phyloP scores from a whole-genome alignment of 2,888 invertebrate genomes.

The Sesia bembeciformis region DNA sequence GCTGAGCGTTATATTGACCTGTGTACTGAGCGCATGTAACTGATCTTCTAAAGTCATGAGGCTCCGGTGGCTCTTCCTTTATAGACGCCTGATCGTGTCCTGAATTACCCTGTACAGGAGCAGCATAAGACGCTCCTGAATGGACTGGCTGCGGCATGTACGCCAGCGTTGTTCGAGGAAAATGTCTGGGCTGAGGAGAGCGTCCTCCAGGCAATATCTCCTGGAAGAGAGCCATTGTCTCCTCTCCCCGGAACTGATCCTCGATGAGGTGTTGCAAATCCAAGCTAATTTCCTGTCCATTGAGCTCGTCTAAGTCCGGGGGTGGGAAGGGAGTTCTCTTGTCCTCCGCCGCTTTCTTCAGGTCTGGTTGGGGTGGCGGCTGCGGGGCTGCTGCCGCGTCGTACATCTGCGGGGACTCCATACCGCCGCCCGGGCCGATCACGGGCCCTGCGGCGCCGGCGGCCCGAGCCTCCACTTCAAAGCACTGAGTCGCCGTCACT shows the following conservation, averaged over 20 bases:
- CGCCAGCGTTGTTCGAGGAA: slow-evolving; percentile 83
- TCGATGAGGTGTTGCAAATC: slow-evolving; percentile 94
- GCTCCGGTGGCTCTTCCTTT: slow-evolving; percentile 91
- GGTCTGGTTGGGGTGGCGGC: slow-evolving; percentile 76
- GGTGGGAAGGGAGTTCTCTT: slow-evolving; percentile 84
- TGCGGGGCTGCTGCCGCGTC: slow-evolving; percentile 79
- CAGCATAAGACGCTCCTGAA: slow-evolving; percentile 78
- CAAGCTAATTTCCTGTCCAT: slow-evolving; percentile 93
- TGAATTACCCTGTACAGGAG: slow-evolving; percentile 67
- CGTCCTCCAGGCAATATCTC: slow-evolving; percentile 82
- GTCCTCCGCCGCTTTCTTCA: slow-evolving; percentile 76
- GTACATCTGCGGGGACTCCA: slow-evolving; percentile 93
- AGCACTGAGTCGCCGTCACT: slow-evolving; percentile 63
- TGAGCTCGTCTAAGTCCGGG: slow-evolving; percentile 90
- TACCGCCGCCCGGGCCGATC: slow-evolving; percentile 69
- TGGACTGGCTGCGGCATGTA: slow-evolving; percentile 96
- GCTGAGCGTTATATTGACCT: slow-evolving; percentile 65
- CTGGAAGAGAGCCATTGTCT: slow-evolving; percentile 83
- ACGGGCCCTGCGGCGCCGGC: slow-evolving; percentile 62
- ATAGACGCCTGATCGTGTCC: slow-evolving; percentile 83
- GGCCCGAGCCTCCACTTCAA: slow-evolving; percentile 68
- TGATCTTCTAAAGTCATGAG: slow-evolving; percentile 82
- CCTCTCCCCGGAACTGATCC: slow-evolving; percentile 90
- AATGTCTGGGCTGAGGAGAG: slow-evolving; percentile 59
- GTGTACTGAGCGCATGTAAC: slow-evolving; percentile 73